These are phyloP conservation scores for Antechinus stuartii DNA, from an alignment of 2,113 vertebrate genomes.

Conservation along the genomic window DNA sequence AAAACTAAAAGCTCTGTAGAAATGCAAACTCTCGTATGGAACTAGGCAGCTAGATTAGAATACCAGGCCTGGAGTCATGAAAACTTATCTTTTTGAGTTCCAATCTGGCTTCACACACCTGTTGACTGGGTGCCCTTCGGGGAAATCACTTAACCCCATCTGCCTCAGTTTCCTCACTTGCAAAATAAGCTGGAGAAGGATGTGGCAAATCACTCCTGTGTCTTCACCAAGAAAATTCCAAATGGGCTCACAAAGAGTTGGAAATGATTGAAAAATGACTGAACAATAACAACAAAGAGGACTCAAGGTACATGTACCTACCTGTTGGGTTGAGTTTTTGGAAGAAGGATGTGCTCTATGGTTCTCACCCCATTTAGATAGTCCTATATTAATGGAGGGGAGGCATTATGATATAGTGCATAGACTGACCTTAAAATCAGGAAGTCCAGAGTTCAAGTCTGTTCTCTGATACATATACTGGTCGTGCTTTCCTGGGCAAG, in stretches of 20 bases:
- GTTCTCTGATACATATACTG: neutral
- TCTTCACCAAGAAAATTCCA: neutral
- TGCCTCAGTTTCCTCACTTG: neutral
- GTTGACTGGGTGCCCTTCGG: neutral
- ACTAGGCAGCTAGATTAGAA: neutral
- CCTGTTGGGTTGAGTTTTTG: neutral
- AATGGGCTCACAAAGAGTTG: neutral
- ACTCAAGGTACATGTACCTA: neutral
- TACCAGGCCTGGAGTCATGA: neutral
- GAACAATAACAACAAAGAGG: neutral
- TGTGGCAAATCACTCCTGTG: neutral
- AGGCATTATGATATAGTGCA: neutral
- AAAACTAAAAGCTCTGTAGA: neutral
- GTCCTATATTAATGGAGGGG: neutral
- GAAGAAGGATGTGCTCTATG: neutral
- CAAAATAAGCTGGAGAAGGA: neutral
- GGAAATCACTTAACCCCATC: neutral
- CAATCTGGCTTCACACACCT: neutral
- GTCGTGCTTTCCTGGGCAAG: neutral
- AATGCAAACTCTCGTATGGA: neutral
- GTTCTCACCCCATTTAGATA: neutral
- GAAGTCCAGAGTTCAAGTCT: neutral
- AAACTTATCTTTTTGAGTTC: neutral
- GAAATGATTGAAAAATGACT: no score
- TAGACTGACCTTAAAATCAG: neutral